Evolutionary conservation across 2,888 invertebrate species (phyloP).

Genomic region (Didymodactylos carnosus): DNA sequence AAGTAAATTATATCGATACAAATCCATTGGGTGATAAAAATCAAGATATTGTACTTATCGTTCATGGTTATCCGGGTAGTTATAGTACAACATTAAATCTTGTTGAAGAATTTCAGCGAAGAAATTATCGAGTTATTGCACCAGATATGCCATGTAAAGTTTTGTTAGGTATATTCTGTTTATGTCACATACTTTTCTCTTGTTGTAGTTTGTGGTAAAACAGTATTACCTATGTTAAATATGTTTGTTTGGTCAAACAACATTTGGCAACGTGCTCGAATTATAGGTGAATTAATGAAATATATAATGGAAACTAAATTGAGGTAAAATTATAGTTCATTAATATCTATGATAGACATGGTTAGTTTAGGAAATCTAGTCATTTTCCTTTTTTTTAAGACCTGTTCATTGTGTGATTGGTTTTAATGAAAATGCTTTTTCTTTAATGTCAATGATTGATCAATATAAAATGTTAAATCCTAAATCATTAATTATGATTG

Average conservation of each 20-base stretch:
- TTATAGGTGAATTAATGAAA: background rate
- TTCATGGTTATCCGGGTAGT: background rate
- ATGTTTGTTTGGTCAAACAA: background rate
- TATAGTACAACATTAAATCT: background rate
- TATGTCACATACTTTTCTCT: background rate
- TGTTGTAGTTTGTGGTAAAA: background rate
- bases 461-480: background rate
- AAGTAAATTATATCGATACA: background rate
- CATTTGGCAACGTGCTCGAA: background rate
- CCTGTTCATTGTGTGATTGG: background rate
- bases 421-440: background rate
- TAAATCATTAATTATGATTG: background rate
- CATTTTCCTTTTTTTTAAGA: background rate
- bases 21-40: background rate
- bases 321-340: background rate
- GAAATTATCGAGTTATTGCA: background rate
- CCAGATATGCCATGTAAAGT: background rate
- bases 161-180: background rate
- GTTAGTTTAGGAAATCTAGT: too few relatives aligned
- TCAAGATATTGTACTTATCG: background rate
- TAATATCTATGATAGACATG: background rate
- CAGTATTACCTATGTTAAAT: background rate
- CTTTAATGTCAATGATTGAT: background rate
- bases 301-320: background rate
- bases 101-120: background rate